Conservation (phyloP, 2,888 invertebrate genomes). For the Amphipoea oculea region DNA sequence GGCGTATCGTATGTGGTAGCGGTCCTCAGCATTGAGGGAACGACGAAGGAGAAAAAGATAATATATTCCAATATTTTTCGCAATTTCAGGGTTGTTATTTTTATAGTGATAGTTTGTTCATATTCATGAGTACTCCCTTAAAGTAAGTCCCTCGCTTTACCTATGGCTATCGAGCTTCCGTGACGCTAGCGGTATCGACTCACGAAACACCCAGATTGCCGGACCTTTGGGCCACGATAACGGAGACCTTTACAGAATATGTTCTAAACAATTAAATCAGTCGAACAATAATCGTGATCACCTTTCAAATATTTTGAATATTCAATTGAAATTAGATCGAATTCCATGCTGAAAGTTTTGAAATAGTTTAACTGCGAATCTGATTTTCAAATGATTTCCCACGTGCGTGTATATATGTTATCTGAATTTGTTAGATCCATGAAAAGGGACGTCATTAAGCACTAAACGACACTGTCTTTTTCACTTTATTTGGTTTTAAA, state of each 20-base stretch:
- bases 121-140: neutral
- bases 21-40: no score
- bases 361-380: neutral
- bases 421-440: neutral
- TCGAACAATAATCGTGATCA: constrained; percentile 66
- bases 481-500: neutral
- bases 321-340: constrained; percentile 41
- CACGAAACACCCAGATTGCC: constrained; percentile 68
- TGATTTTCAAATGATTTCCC: constrained; percentile 3
- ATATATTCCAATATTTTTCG: neutral
- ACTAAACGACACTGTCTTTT: neutral
- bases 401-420: neutral
- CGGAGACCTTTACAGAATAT: constrained; percentile 65
- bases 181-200: constrained; percentile 72
- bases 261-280: constrained; percentile 67
- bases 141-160: neutral
- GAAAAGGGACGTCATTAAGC: neutral
- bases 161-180: constrained; percentile 77
- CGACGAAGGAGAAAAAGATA: no score
- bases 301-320: constrained; percentile 74
- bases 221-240: constrained; percentile 69
- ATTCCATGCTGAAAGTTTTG: constrained; percentile 43
- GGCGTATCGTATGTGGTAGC: no score
- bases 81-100: no score
- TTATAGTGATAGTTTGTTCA: no score